phyloP scores from a whole-genome alignment of 2,113 vertebrate genomes.

The Siniperca chuatsi region DNA sequence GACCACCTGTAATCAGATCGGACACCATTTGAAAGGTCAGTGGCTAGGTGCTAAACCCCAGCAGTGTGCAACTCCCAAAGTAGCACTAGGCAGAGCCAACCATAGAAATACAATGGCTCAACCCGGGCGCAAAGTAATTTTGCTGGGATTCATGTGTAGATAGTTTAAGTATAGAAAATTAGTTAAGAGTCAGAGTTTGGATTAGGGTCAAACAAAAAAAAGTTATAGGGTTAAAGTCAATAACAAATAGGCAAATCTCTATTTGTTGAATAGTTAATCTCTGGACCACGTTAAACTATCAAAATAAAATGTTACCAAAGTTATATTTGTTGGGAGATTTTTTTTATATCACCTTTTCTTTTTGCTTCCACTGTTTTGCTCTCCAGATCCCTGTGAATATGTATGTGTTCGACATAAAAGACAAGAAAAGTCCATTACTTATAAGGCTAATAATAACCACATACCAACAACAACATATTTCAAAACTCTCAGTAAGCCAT shows the following conservation, averaged over 20 bases:
- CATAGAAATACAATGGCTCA: not conserved
- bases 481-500: not conserved
- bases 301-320: not conserved
- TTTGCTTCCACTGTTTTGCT: not conserved
- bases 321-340: not conserved
- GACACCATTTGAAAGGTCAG: conserved; percentile 1
- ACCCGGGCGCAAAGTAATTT: not conserved
- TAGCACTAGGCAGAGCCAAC: not conserved
- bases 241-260: not conserved
- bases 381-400: not conserved
- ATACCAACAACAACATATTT: conserved; percentile 1
- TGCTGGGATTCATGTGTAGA: not conserved
- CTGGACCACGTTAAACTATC: not conserved
- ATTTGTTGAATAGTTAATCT: not conserved
- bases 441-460: not conserved
- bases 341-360: not conserved
- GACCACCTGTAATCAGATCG: not conserved
- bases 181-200: not conserved
- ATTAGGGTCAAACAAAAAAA: not conserved
- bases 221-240: too few relatives aligned
- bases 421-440: not conserved
- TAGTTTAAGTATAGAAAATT: not conserved
- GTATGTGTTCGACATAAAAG: not conserved
- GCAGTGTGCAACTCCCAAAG: not conserved
- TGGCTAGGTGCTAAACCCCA: conserved; percentile 1